Evolutionary conservation across 53 echinoderm and acorn worm genomes (phyloP), one percentile per base, ranked within the genome.

Genomic region (Actinopyga echinites): DNA sequence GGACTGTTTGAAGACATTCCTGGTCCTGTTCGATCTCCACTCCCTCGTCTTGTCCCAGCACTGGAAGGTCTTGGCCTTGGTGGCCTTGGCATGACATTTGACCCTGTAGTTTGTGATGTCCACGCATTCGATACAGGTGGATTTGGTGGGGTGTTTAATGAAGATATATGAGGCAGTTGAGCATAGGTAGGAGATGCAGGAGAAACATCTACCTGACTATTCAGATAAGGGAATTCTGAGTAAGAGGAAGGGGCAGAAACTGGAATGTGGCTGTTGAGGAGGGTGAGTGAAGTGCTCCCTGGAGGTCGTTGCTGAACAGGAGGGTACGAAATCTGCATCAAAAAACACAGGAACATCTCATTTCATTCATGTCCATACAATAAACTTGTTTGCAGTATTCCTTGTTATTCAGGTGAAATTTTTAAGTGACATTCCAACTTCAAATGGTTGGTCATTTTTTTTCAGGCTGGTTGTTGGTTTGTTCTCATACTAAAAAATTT

Each of bases 1-100:
- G 96, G 96, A 65, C 94, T 99, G 74, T 82, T 85, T 23, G 69
- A 63, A 30, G 71, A 49, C 17, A 49, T 15, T 24, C 83, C 90
- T 26, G 66, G 60, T 10, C 84, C 84, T 17, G 36, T 68, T 55
- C 90, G 75, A 63, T 87, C 85, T 12, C 86, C 90, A 58, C 96
- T 96, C 6, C 92, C 93, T 33, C 93, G 84, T 59, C 99, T 87
- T 2, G 78, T 82, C n/a, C 94, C 99, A 12, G 99, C 99, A 83
- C 99, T 99, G 29, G 90, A 88, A 12, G 99, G 99, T 74, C 99
- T 88, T 0, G 94, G 85, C 65, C 94, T 90, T 0, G 99, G 99
- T 7, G 99, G 99, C 69, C 94, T 85, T 45, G 99, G 99, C 11
- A 92, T 85, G 24, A 99, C 94, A 65, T 83, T 84, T 34, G 87